These are phyloP conservation scores for Taeniopygia guttata DNA, from an alignment of 2,797 vertebrate genomes.

Conservation along the genomic window DNA sequence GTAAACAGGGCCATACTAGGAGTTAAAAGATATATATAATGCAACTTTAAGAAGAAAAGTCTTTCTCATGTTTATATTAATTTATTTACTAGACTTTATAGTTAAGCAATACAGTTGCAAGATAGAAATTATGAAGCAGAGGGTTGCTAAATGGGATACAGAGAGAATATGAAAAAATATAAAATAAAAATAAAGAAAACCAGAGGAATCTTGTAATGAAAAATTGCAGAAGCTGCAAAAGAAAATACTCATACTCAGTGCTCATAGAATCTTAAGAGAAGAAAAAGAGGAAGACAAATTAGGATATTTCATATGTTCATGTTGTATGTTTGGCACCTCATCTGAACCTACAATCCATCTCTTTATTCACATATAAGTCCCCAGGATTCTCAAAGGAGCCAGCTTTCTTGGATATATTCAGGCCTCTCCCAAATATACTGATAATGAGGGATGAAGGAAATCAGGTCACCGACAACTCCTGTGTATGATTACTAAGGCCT, in stretches of 20 bases:
- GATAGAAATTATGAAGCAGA: neutral
- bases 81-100: neutral
- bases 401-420: neutral
- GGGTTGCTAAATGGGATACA: neutral
- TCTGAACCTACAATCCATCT: neutral
- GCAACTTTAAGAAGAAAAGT: neutral
- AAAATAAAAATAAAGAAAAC: neutral
- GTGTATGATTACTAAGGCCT: neutral
- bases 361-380: neutral
- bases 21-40: neutral
- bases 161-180: neutral
- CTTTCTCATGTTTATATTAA: neutral
- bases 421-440: neutral
- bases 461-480: neutral
- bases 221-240: neutral
- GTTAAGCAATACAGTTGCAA: neutral
- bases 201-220: neutral
- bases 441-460: neutral
- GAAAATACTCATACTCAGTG: neutral
- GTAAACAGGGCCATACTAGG: neutral
- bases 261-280: neutral
- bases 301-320: rapidly evolving
- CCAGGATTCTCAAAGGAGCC: neutral
- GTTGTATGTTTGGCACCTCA: neutral
- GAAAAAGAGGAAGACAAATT: neutral